These are phyloP conservation scores for Agrochola lota DNA, from an alignment of 2,888 invertebrate genomes.

Conservation along the genomic window DNA sequence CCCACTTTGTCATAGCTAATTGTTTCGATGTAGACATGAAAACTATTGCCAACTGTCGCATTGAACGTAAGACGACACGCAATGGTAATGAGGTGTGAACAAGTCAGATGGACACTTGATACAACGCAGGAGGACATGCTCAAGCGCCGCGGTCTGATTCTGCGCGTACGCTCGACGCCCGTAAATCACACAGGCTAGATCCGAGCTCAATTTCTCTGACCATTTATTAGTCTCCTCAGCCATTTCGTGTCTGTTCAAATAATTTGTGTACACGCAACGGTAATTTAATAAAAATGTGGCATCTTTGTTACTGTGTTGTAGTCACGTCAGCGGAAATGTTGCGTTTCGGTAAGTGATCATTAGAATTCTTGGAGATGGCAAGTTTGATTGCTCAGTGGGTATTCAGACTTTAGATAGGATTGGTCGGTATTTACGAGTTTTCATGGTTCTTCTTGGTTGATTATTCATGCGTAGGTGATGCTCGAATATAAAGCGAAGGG, in stretches of 20 bases:
- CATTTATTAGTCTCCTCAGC: slow-evolving; percentile 51
- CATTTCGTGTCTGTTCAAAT: slow-evolving; percentile 59
- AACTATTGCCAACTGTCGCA: slow-evolving; percentile 40
- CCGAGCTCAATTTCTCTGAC: slow-evolving; percentile 61
- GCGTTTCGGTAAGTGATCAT: slow-evolving; percentile 35
- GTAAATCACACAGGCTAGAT: slow-evolving; percentile 62
- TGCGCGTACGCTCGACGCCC: slow-evolving; percentile 52
- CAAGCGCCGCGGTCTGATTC: slow-evolving; percentile 67
- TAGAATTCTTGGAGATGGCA: slow-evolving; percentile 31
- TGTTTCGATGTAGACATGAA: slow-evolving; percentile 39
- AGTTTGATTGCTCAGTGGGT: slow-evolving; percentile 20
- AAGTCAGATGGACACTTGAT: slow-evolving; percentile 64
- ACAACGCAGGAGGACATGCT: slow-evolving; percentile 54
- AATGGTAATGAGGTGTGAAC: slow-evolving; percentile 60
- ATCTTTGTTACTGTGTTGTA: slow-evolving; percentile 49
- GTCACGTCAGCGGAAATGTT: slow-evolving; percentile 58
- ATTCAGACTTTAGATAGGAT: slow-evolving; percentile 1
- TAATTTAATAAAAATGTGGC: slow-evolving; percentile 58
- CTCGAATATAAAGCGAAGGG: background rate
- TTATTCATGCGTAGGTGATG: background rate
- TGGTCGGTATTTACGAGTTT: background rate
- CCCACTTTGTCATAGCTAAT: slow-evolving; percentile 36
- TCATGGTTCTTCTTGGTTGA: background rate
- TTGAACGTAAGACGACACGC: slow-evolving; percentile 33
- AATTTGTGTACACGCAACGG: slow-evolving; percentile 64